Percentiles rank a stretch among this genome's conserved stretches.
phyloP scores from a whole-genome alignment of 2,888 invertebrate species.

The Micoletzkya japonica region DNA sequence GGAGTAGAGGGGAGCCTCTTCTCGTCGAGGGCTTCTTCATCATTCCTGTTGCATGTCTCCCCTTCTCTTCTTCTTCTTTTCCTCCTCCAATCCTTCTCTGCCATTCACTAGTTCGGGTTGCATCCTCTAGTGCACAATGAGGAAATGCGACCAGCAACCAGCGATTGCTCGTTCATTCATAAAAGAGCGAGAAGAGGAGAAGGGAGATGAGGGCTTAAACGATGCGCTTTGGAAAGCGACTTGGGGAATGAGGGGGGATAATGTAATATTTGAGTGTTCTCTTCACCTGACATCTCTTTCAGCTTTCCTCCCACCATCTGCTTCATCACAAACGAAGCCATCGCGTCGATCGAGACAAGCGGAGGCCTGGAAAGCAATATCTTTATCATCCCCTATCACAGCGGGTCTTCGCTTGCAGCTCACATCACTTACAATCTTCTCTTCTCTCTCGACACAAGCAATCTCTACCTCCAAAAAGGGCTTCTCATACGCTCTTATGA shows the following conservation, averaged over 20 bases:
- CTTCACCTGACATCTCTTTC: constrained; percentile 49
- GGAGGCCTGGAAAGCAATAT: not conserved
- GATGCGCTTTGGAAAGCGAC: not conserved
- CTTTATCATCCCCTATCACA: not conserved
- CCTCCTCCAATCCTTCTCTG: not conserved
- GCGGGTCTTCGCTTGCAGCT: too few relatives aligned
- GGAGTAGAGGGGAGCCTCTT: too few relatives aligned
- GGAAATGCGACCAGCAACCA: constrained; percentile 7
- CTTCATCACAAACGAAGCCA: constrained; percentile 55
- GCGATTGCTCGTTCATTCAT: not conserved
- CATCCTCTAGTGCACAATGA: not conserved
- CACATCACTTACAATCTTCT: too few relatives aligned
- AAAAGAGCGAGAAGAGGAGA: not conserved
- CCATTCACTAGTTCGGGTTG: constrained; percentile 4
- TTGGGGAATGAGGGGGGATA: not conserved
- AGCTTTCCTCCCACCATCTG: constrained; percentile 59
- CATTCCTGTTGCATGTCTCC: not conserved
- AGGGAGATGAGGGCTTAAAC: too few relatives aligned
- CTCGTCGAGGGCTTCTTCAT: too few relatives aligned
- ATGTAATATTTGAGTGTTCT: not conserved
- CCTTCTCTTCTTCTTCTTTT: not conserved
- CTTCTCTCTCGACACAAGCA: too few relatives aligned
- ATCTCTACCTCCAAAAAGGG: too few relatives aligned
- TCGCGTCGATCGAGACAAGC: constrained; percentile 10
- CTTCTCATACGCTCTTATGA: too few relatives aligned